Evolutionary conservation across 2,888 invertebrate species (phyloP), one percentile per base, ranked within the genome.

Genomic region (Nomada lathburiana): DNA sequence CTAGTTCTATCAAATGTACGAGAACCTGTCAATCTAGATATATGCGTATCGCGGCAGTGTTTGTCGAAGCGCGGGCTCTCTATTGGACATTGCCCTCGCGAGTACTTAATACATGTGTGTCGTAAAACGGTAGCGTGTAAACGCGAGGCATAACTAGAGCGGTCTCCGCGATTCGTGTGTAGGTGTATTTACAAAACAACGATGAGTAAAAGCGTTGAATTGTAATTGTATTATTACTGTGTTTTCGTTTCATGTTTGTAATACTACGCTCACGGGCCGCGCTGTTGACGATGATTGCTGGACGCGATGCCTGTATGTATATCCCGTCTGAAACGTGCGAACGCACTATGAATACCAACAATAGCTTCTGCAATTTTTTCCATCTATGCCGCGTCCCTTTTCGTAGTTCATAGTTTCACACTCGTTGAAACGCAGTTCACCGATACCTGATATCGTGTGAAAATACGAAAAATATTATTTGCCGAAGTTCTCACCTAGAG

Each of bases 161-260:
- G 9, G 36, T 18, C 29, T 52, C 36, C n/a, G 29, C 29, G n/a
- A 29, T 52, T 55, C 42, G 11, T n/a, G 16, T 7, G 53, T 42
- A 10, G 18, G 36, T 55, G 20, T 53, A 68, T 55, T 42, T 68
- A 68, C 55, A 68, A 68, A 68, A 55, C 23, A 42, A 23, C 55
- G 42, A 68, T 44, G 68, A 55, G 55, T 23, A 52, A 83, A 70
- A 75, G 42, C 42, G 42, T 23, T 68, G 55, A 55, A 42, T 20
- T 55, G 18, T 42, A 68, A 55, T 55, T 26, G 55, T 42, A 47
- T 44, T 23, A 23, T 44, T 36, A 67, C 36, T 53, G 55, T 42
- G 55, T 44, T 44, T 68, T 23, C n/a, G 57, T 13, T 10, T n/a
- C 10, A 5, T 36, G 7, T 36, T 1, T 5, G 36, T 36, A 36